Conservation (phyloP, 2,113 vertebrate species). For the Mixornis gularis region DNA sequence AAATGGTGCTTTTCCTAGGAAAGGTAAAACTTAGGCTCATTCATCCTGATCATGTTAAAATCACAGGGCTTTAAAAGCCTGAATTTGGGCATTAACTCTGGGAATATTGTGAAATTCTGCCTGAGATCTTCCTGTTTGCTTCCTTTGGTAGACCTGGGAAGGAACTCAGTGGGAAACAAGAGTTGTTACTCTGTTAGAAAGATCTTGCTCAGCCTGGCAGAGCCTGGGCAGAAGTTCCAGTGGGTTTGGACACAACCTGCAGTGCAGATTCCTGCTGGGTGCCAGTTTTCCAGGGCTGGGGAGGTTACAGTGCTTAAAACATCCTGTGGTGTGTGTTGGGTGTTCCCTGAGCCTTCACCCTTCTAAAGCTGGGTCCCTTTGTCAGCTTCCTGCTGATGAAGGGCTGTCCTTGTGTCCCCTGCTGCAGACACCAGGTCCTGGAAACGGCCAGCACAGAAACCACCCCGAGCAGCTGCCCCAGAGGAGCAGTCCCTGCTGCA, state of each 20-base stretch:
- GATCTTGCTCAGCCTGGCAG: background rate
- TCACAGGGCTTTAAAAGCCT: background rate
- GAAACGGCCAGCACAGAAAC: background rate
- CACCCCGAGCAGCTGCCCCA: background rate
- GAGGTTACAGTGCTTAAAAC: background rate
- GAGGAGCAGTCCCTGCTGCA: constrained; percentile 49
- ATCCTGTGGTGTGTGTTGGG: background rate
- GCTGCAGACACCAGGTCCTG: constrained; percentile 21
- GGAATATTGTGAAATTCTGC: background rate
- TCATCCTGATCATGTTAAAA: background rate
- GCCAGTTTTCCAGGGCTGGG: background rate
- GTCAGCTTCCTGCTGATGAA: constrained; percentile 40
- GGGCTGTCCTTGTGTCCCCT: constrained; percentile 29
- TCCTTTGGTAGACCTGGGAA: background rate
- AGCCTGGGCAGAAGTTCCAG: background rate
- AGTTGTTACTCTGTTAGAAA: background rate
- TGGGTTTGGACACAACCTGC: background rate
- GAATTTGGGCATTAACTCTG: background rate
- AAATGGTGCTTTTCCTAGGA: background rate
- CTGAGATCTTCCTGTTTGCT: background rate
- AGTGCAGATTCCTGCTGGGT: background rate
- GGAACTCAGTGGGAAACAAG: background rate
- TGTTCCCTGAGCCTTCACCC: background rate
- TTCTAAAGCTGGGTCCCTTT: constrained; percentile 45
- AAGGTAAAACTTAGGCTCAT: background rate